Conservation (phyloP, 1,140 invertebrate species). For the Orussus abietinus region DNA sequence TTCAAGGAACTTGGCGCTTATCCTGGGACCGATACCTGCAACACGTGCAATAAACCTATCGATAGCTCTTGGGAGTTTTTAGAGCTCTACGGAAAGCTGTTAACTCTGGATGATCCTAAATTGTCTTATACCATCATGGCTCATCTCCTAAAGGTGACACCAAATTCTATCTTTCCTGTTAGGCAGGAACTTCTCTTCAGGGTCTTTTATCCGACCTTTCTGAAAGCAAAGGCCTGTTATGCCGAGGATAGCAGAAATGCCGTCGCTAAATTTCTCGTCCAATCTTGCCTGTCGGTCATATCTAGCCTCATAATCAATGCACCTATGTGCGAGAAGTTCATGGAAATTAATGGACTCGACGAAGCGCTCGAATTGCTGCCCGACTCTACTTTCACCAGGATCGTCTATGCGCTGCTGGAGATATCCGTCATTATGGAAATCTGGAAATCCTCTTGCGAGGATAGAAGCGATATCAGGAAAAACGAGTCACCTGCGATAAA, state of each 20-base stretch:
- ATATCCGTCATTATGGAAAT: conserved; percentile 61
- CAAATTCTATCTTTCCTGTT: conserved; percentile 53
- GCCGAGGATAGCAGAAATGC: conserved; percentile 42
- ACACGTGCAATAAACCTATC: conserved; percentile 25
- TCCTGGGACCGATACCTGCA: conserved; percentile 26
- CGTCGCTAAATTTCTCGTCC: conserved; percentile 56
- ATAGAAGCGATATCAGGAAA: conserved; percentile 20
- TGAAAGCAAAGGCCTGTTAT: conserved; percentile 54
- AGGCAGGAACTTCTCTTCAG: conserved; percentile 58
- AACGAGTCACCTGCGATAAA: conserved; percentile 46
- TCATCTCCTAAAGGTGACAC: conserved; percentile 59
- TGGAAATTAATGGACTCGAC: conserved; percentile 55
- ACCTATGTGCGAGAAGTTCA: conserved; percentile 58
- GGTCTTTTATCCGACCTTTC: conserved; percentile 61
- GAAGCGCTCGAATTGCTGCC: conserved; percentile 56
- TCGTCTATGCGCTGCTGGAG: conserved; percentile 61
- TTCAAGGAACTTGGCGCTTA: conserved; percentile 59
- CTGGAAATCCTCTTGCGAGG: conserved; percentile 47
- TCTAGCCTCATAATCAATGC: conserved; percentile 56
- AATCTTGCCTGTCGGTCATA: conserved; percentile 60
- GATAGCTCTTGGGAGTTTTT: conserved; percentile 58
- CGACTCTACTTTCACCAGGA: conserved; percentile 55
- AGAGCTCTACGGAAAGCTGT: conserved; percentile 56
- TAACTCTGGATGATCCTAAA: conserved; percentile 55
- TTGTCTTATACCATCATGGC: conserved; percentile 56